Base-by-base conservation (phyloP, 2,797 vertebrate species). In the Sebastes steindachneri region DNA sequence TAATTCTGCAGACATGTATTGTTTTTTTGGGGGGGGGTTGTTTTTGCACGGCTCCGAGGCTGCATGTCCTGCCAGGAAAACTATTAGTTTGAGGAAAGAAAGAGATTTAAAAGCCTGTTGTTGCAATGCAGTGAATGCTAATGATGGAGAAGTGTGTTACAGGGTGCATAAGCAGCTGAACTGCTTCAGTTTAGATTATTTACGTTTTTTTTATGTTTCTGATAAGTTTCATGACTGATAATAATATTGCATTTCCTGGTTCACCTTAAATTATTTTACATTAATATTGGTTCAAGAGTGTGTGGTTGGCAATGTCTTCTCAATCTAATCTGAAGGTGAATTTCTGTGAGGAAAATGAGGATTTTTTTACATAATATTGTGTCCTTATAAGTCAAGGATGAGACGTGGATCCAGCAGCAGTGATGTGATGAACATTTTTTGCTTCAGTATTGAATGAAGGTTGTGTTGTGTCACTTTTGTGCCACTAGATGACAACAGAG, bases 401-500 rank as follows among this genome's bases (percentile, higher is more conserved):
- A 48, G 31, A 31, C 69, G 48, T 45, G 33, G 58, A 29, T 69
- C 68, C 21, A 71, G 37, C 29, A 65, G 31, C 55, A 4, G 73
- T 8, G 73, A 6, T 41, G 37, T 31, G 75, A 69, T 72, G 33
- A 21, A 48, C 41, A 73, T 84, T 85, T 84, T 85, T 80, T 62
- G 29, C 58, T 55, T 60, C 29, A 59, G 68, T 33, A 28, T 9
- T 7, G 33, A 67, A 51, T 65, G 14, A 21, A 35, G 11, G 17
- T 58, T 58, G 48, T 89, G 93, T 68, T 78, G 7, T 92, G 67
- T 64, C 73, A 6, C 9, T 7, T 78, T 3, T 11, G 2, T 26
- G 63, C 92, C 93, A 81, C 92, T 91, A 95, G 94, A 89, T 94
- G 94, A 65, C 93, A 92, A 91, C 81, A 83, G 81, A 93, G 92